Conservation (phyloP, 2,888 invertebrate genomes). For the Xanthostigma xanthostigma region DNA sequence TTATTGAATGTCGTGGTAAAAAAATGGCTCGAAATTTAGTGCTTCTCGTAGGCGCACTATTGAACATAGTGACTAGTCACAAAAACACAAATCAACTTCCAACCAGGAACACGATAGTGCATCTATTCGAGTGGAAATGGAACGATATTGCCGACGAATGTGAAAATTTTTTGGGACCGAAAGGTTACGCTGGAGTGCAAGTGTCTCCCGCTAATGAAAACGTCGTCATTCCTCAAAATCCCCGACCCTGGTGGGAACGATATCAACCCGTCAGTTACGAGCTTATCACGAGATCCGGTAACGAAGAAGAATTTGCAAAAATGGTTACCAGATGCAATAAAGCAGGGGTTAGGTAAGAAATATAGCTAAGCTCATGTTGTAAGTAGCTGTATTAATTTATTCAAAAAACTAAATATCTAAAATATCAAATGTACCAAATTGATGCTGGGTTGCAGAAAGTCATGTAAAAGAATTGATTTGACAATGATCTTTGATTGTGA, state of each 20-base stretch:
- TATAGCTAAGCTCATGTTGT: no score
- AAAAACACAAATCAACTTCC: conserved; percentile 40
- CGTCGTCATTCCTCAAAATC: conserved; percentile 25
- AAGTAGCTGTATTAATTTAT: no score
- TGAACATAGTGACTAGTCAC: conserved; percentile 17
- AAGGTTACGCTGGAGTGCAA: conserved; percentile 62
- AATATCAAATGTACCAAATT: no score
- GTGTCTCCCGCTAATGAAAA: conserved; percentile 66
- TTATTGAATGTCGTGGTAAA: no score
- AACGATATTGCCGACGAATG: conserved; percentile 66
- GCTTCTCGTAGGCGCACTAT: no score
- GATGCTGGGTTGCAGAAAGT: no score
- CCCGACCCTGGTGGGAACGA: conserved; percentile 39
- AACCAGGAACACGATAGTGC: conserved; percentile 51
- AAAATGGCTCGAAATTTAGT: no score
- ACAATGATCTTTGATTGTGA: no score
- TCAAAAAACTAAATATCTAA: no score
- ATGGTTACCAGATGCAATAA: conserved; percentile 39
- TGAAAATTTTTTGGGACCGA: conserved; percentile 56
- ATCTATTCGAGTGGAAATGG: conserved; percentile 75
- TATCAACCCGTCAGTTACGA: conserved; percentile 42
- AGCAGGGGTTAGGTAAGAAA: conserved; percentile 26
- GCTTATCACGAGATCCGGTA: conserved; percentile 34
- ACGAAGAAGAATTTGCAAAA: conserved; percentile 28
- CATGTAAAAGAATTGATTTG: no score